Evolutionary conservation across 1,140 invertebrate species (phyloP).

Genomic region (Zaprionus davidi): DNA sequence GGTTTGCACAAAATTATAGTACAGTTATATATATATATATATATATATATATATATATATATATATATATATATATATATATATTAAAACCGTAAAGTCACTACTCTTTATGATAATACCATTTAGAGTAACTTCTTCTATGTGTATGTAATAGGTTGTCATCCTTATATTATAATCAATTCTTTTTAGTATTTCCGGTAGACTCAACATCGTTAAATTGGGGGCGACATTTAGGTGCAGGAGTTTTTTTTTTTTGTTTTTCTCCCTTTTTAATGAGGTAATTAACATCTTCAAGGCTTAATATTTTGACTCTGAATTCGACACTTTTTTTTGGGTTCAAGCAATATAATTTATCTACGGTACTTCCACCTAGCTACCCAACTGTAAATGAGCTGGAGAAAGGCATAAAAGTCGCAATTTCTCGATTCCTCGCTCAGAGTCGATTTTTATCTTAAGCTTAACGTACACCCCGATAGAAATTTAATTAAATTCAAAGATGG

Average conservation of each 20-base stretch:
- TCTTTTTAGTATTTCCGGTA: too few species aligned
- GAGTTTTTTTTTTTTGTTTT: neutral
- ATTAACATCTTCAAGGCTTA: neutral
- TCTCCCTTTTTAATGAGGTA: neutral
- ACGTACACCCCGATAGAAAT: neutral
- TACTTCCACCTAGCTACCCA: neutral
- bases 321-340: conserved; percentile 2
- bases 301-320: conserved; percentile 1
- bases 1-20: too few species aligned
- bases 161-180: too few species aligned
- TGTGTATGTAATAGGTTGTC: too few species aligned
- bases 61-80: too few species aligned
- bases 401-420: neutral
- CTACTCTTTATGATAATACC: too few species aligned
- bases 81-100: too few species aligned
- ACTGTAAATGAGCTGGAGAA: neutral
- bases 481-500: neutral
- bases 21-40: neutral
- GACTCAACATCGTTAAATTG: neutral
- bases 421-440: neutral
- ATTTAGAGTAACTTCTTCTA: too few species aligned
- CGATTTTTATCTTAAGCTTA: neutral
- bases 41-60: too few species aligned
- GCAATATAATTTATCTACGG: conserved; percentile 4
- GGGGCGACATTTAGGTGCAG: neutral